Conservation (phyloP, 1,140 invertebrate genomes). For the Lanistes nyassanus region DNA sequence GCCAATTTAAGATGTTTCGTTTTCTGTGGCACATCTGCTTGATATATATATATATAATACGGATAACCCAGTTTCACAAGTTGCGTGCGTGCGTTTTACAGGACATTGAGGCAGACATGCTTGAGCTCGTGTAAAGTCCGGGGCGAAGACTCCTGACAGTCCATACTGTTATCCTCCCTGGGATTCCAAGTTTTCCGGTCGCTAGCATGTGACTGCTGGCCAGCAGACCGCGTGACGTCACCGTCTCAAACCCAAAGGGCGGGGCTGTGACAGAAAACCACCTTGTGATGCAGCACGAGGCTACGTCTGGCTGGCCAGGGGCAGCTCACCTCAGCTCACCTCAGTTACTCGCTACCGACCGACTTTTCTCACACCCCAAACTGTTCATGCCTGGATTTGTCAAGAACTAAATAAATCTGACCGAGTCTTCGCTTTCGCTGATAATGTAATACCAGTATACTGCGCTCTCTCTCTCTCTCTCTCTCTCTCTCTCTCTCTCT, state of each 20-base stretch:
- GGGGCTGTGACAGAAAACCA: background rate
- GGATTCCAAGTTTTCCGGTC: background rate
- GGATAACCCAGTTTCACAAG: background rate
- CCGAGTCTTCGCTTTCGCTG: background rate
- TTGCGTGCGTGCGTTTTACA: background rate
- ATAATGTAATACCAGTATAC: background rate
- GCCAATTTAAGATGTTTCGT: background rate
- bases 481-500: slow-evolving; percentile 5
- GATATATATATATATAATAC: background rate
- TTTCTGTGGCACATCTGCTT: background rate
- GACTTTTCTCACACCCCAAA: background rate
- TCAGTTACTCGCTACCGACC: background rate
- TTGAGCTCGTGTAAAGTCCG: background rate
- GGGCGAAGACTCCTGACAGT: no score
- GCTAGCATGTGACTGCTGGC: background rate
- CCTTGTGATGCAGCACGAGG: background rate
- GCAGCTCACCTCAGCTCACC: background rate
- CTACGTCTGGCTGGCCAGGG: background rate
- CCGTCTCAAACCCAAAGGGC: background rate
- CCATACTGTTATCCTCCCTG: background rate
- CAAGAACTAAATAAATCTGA: background rate
- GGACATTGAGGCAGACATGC: background rate
- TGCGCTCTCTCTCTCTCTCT: no score
- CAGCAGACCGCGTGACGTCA: background rate
- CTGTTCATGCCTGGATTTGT: background rate